phyloP scores from a whole-genome alignment of 2,888 invertebrate genomes.

The Palloptera scutellata region DNA sequence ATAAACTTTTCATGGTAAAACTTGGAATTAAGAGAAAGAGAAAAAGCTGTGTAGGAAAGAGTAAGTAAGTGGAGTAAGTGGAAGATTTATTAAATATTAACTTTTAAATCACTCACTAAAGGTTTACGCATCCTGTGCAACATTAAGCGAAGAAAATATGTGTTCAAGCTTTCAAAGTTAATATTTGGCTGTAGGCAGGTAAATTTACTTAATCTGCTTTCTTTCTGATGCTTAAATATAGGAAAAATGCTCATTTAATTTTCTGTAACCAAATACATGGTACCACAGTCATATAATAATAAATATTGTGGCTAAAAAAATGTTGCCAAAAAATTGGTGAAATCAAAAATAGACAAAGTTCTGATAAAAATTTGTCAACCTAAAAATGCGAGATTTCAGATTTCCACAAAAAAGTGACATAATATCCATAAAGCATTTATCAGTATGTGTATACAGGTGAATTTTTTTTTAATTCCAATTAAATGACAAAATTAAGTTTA shows the following conservation, averaged over 20 bases:
- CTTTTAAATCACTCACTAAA: neutral
- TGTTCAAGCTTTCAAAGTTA: neutral
- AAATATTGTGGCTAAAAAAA: no score
- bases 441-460: no score
- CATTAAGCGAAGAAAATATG: neutral
- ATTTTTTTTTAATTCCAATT: no score
- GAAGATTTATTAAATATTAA: neutral
- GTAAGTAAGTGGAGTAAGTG: neutral
- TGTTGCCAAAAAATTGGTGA: no score
- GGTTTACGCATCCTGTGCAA: neutral
- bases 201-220: neutral
- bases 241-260: slow-evolving; percentile 1
- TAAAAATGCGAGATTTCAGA: no score
- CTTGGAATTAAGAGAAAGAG: neutral
- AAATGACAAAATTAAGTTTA: no score
- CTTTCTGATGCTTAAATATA: neutral
- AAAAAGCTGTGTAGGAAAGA: neutral
- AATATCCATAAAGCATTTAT: no score
- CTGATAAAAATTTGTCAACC: no score
- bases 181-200: neutral
- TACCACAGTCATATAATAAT: no score
- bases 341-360: no score
- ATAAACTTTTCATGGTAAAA: neutral
- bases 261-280: neutral
- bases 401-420: no score